Evolutionary conservation across 2,888 invertebrate genomes (phyloP).

Genomic region (Agonopterix subpropinquella): DNA sequence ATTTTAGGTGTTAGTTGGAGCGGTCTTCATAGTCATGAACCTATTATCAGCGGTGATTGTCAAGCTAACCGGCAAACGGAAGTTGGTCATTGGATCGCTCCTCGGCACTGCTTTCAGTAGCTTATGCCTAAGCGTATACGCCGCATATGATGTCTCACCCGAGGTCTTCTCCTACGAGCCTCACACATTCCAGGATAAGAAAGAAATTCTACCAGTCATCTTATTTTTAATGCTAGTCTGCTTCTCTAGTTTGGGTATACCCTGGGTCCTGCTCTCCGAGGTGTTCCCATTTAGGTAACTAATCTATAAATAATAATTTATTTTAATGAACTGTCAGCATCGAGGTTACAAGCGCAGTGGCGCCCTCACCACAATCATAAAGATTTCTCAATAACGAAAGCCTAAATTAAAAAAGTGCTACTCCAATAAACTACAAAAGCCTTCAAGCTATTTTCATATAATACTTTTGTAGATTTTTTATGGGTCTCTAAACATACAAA

Average conservation of each 20-base stretch:
- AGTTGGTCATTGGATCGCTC: constrained; percentile 48
- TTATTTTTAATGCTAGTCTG: constrained; percentile 55
- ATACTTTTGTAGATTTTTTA: too few species aligned
- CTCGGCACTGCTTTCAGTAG: constrained; percentile 44
- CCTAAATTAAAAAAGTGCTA: too few species aligned
- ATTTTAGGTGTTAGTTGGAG: constrained; percentile 54
- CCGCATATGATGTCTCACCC: constrained; percentile 28
- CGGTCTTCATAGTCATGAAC: constrained; percentile 48
- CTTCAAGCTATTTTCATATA: too few species aligned
- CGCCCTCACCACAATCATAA: too few species aligned
- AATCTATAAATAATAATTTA: too few species aligned
- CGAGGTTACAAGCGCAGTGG: too few species aligned
- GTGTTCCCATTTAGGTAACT: constrained; percentile 74
- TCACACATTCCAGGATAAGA: constrained; percentile 50
- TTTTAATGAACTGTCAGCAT: background rate
- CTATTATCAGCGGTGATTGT: constrained; percentile 50
- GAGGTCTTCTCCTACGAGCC: constrained; percentile 55
- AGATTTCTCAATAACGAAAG: too few species aligned
- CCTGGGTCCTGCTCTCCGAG: constrained; percentile 75
- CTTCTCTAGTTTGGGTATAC: constrained; percentile 58
- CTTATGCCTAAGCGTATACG: constrained; percentile 48
- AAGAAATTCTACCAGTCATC: constrained; percentile 51
- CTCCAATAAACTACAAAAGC: too few species aligned
- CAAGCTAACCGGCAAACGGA: constrained; percentile 54
- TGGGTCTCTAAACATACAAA: too few species aligned